Base-by-base conservation (phyloP, 30 jellyfish, hydroid and myxozoan genomes). In the Chironex yamaguchii region DNA sequence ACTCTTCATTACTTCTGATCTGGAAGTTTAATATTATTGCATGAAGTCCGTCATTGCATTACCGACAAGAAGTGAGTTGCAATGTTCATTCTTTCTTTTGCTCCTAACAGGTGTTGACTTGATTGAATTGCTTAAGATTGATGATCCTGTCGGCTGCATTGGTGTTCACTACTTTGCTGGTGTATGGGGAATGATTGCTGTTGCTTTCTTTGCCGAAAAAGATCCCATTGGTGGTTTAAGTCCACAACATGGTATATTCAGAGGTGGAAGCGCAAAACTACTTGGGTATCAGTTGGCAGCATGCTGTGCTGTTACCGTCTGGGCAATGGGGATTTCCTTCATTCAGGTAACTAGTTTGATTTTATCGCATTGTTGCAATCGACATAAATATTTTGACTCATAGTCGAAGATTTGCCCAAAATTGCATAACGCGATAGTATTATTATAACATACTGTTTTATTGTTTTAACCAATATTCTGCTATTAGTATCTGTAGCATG, bases 51-150 rank as follows among this genome's bases (percentile, higher is more conserved):
- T n/a, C n/a, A n/a, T n/a, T n/a, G n/a, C n/a, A n/a, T n/a, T n/a
- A n/a, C n/a, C n/a, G n/a, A n/a, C n/a, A n/a, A n/a, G n/a, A n/a
- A n/a, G n/a, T n/a, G n/a, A n/a, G n/a, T n/a, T n/a, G n/a, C n/a
- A n/a, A n/a, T n/a, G n/a, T n/a, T n/a, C n/a, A 24, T 62, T n/a
- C 26, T n/a, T 65, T 30, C 12, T 22, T n/a, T n/a, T n/a, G n/a
- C n/a, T n/a, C n/a, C n/a, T n/a, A n/a, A n/a, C n/a, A 91, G 97
- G 97, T 22, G 77, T 79, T 3, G 93, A 71, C 12, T 29, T 71
- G 23, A 3, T 71, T 1, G 32, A 27, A 21, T 2, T 2, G 36
- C 28, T 52, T 64, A 53, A 78, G 12, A n/a, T 78, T 2, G 87
- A 74, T 51, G 87, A 74, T 74, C 87, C 87, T 0, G 87, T 74